Conservation (phyloP, 2,113 vertebrate species). For the Hyperoodon ampullatus region DNA sequence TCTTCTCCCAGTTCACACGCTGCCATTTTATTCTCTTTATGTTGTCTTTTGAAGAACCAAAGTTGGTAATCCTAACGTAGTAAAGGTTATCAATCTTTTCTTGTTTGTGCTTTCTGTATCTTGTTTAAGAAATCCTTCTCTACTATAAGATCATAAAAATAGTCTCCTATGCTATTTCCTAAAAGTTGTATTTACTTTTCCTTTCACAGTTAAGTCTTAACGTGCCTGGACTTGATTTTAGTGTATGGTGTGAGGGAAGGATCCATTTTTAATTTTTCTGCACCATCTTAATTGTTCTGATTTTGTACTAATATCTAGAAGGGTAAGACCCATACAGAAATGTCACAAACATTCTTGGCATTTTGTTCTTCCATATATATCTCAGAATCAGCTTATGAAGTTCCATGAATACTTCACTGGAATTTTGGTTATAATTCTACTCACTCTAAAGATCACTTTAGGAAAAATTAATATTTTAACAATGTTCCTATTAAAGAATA, state of each 20-base stretch:
- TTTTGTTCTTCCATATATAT: neutral
- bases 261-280: neutral
- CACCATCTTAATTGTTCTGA: neutral
- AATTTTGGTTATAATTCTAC: neutral
- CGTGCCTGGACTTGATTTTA: neutral
- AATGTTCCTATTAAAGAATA: neutral
- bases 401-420: neutral
- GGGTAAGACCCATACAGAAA: neutral
- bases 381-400: neutral
- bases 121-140: constrained; percentile 20
- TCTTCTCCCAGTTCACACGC: neutral
- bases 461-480: neutral
- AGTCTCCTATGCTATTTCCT: neutral
- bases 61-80: neutral
- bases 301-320: neutral
- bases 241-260: neutral
- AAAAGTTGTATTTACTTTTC: constrained; percentile 11
- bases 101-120: neutral
- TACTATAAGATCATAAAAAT: neutral
- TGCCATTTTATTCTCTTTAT: neutral
- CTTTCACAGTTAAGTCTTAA: neutral
- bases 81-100: neutral
- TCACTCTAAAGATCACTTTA: neutral
- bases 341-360: neutral
- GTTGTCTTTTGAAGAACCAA: neutral